Conservation (phyloP, 2,113 vertebrate genomes). For the Anhinga anhinga region DNA sequence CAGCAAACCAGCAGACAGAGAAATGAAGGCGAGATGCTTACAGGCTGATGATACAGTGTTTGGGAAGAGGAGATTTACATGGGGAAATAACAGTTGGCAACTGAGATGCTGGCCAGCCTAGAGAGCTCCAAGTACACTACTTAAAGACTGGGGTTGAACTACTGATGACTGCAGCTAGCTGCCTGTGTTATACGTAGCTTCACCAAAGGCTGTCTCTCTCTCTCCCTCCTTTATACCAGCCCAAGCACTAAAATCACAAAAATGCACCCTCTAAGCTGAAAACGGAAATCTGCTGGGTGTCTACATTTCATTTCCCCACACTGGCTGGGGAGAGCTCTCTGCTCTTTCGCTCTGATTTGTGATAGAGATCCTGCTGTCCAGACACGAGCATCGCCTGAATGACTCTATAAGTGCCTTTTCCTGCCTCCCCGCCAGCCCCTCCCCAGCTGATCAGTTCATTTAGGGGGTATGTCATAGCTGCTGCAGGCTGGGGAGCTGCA, state of each 20-base stretch:
- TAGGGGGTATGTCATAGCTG: not conserved
- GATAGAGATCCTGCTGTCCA: constrained; percentile 3
- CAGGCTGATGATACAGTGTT: not conserved
- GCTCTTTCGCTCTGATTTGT: not conserved
- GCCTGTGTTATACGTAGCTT: not conserved
- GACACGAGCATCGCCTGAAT: not conserved
- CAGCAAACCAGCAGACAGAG: not conserved
- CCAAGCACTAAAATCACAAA: not conserved
- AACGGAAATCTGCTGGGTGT: not conserved
- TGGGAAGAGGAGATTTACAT: not conserved
- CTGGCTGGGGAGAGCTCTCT: not conserved
- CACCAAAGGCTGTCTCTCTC: not conserved
- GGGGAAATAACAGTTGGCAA: not conserved
- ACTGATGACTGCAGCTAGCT: not conserved
- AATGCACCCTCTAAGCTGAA: not conserved
- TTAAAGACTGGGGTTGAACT: not conserved
- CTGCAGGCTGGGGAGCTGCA: not conserved
- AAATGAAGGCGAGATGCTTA: not conserved
- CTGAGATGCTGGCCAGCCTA: not conserved
- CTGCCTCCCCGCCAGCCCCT: not conserved
- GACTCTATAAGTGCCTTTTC: constrained; percentile 58
- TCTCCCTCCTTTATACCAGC: not conserved
- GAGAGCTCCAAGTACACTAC: not conserved
- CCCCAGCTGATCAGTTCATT: constrained; percentile 22
- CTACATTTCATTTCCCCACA: not conserved